Conservation (phyloP, 2,113 vertebrate species). For the Fregata magnificens region DNA sequence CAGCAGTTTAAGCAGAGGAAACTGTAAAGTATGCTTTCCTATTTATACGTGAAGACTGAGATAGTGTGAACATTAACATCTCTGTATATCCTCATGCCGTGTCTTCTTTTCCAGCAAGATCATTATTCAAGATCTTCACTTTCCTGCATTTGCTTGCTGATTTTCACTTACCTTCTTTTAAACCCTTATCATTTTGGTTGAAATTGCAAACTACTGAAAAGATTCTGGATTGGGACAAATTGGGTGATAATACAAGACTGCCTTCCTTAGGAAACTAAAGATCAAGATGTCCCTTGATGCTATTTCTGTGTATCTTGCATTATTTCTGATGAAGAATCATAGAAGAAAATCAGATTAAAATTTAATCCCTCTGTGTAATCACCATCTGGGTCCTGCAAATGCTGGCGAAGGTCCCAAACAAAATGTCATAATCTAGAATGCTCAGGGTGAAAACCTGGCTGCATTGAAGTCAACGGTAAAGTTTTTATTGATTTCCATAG, state of each 20-base stretch:
- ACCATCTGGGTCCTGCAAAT: not conserved
- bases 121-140: not conserved
- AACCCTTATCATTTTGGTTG: not conserved
- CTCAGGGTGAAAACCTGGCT: not conserved
- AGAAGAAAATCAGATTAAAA: constrained; percentile 3
- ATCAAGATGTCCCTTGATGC: not conserved
- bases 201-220: not conserved
- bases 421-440: not conserved
- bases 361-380: not conserved
- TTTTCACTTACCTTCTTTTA: not conserved
- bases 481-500: not conserved
- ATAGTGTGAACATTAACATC: not conserved
- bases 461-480: not conserved
- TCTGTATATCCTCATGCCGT: not conserved
- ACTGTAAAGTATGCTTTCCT: not conserved
- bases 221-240: not conserved
- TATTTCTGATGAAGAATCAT: not conserved
- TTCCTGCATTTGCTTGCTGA: not conserved
- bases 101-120: not conserved
- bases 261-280: not conserved
- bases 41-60: not conserved
- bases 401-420: not conserved
- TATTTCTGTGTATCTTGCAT: not conserved
- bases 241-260: not conserved
- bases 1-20: not conserved